phyloP scores from a whole-genome alignment of 2,888 invertebrate species.

The Xylophagus ater region DNA sequence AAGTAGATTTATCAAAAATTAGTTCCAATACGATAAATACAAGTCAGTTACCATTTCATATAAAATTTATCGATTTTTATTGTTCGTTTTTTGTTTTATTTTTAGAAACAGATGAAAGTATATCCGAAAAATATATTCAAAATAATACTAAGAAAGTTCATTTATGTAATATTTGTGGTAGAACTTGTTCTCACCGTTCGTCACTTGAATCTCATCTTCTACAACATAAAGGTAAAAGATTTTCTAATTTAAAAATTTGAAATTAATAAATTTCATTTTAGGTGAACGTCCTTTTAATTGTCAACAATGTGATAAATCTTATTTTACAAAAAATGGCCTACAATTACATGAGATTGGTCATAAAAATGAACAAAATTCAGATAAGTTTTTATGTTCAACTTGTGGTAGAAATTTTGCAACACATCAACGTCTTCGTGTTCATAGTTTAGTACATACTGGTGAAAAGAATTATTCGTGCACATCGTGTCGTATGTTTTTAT shows the following conservation, averaged over 20 bases:
- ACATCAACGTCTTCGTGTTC: conserved; percentile 18
- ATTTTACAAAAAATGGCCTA: conserved; percentile 25
- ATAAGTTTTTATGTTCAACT: conserved; percentile 19
- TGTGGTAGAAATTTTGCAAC: conserved; percentile 18
- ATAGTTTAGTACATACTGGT: conserved; percentile 29
- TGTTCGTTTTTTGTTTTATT: background rate
- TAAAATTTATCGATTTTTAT: background rate
- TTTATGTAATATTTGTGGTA: conserved; percentile 17
- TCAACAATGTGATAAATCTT: conserved; percentile 23
- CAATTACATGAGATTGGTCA: conserved; percentile 23
- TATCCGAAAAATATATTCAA: conserved; percentile 18
- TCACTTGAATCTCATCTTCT: conserved; percentile 12
- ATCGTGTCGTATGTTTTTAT: conserved; percentile 25
- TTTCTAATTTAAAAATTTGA: background rate
- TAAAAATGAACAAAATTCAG: conserved; percentile 18
- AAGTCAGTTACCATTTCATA: no score
- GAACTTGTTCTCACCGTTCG: conserved; percentile 11
- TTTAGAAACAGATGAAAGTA: background rate
- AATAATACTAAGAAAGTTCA: conserved; percentile 13
- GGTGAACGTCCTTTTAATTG: conserved; percentile 19
- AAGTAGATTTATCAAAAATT: background rate
- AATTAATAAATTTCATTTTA: conserved; percentile 2
- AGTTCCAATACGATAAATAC: background rate
- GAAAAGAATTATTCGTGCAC: conserved; percentile 28
- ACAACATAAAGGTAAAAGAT: conserved; percentile 12